Percentiles rank a stretch among this genome's conserved stretches.
These are phyloP conservation scores for Thamnophis sirtalis DNA, from an alignment of 2,113 vertebrate genomes.

Conservation along the genomic window DNA sequence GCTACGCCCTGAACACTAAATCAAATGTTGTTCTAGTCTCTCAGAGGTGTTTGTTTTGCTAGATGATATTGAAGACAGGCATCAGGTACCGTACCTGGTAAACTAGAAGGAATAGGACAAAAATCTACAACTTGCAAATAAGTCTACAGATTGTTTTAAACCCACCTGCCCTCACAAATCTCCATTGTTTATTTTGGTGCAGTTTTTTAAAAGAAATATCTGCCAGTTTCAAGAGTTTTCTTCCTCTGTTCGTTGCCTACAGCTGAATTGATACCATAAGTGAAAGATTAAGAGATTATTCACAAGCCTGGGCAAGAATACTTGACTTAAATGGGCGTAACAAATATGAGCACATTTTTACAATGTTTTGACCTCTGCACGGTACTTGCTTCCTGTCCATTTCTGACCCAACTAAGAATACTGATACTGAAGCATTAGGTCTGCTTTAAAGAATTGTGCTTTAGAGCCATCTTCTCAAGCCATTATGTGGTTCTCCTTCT, in stretches of 20 bases:
- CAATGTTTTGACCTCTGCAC: not conserved
- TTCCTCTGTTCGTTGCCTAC: not conserved
- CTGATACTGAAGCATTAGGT: not conserved
- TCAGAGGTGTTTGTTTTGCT: slow-evolving; percentile 7
- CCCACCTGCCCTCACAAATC: not conserved
- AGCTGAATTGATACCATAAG: not conserved
- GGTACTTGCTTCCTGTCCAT: not conserved
- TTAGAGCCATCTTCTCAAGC: not conserved
- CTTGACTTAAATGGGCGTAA: not conserved
- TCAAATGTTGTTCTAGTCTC: not conserved
- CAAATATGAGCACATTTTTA: not conserved
- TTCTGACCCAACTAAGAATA: not conserved
- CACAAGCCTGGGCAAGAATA: not conserved
- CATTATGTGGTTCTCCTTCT: not conserved
- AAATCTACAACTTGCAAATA: not conserved
- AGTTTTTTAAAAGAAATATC: not conserved
- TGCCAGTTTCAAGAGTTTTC: not conserved
- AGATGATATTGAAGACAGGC: not conserved
- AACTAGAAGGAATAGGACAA: not conserved
- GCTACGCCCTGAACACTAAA: not conserved
- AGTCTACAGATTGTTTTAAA: not conserved
- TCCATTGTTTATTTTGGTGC: not conserved
- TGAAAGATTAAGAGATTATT: not conserved
- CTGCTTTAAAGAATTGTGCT: not conserved
- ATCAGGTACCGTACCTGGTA: not conserved